Conservation (phyloP, 2,797 vertebrate genomes). For the Chloroceryle amazona region DNA sequence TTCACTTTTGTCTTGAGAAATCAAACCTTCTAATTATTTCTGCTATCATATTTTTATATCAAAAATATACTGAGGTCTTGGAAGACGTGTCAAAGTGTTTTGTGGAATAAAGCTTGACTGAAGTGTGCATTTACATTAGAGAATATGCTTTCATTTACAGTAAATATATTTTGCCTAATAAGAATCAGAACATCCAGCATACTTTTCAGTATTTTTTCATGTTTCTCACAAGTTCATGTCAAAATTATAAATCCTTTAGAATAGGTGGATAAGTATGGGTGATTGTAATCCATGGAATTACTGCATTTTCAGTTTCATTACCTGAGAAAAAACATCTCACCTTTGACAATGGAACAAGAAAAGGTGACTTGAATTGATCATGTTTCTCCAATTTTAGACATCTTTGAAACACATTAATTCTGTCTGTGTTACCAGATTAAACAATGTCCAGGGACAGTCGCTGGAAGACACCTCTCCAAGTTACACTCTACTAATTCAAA, state of each 20-base stretch:
- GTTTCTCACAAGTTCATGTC: neutral
- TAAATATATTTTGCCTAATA: neutral
- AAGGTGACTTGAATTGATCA: neutral
- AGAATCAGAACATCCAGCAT: neutral
- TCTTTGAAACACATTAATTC: neutral
- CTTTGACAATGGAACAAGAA: neutral
- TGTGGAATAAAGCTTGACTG: neutral
- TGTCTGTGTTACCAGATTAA: neutral
- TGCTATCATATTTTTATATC: neutral
- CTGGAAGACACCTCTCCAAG: neutral
- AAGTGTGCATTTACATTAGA: neutral
- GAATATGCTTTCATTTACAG: neutral
- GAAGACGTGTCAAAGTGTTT: neutral
- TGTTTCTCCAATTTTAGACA: neutral
- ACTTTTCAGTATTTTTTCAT: neutral
- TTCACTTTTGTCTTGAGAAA: neutral
- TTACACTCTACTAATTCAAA: neutral
- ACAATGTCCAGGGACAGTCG: neutral
- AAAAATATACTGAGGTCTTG: neutral
- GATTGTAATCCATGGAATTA: rapidly evolving
- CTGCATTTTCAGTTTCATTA: neutral
- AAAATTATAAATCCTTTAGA: neutral
- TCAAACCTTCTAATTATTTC: neutral
- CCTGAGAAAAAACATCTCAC: neutral
- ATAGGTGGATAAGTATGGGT: neutral